phyloP scores from a whole-genome alignment of 1,140 invertebrate species.

The Adelges cooleyi region DNA sequence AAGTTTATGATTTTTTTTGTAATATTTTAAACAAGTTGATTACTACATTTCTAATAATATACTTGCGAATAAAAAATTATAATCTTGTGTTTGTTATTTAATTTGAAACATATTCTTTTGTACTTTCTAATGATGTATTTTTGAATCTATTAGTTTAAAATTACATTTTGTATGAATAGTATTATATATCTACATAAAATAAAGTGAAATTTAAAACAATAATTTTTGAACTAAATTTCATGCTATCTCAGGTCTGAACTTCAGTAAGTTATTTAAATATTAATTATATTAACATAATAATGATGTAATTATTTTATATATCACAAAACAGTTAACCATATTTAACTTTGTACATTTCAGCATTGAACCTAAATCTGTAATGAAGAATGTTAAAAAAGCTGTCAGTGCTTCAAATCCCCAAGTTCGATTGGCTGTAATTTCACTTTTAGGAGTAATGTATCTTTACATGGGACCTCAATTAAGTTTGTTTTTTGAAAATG shows the following conservation, averaged over 20 bases:
- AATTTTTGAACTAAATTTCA: background rate
- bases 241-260: conserved; percentile 19
- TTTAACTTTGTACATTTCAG: conserved; percentile 37
- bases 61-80: no score
- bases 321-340: no score
- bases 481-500: conserved; percentile 69
- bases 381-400: conserved; percentile 72
- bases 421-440: conserved; percentile 62
- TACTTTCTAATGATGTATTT: no score
- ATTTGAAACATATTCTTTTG: no score
- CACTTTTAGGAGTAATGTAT: conserved; percentile 57
- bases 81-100: no score
- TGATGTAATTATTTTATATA: no score
- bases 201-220: no score
- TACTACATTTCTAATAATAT: no score
- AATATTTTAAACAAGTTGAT: background rate
- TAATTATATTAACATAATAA: no score
- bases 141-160: no score
- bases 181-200: no score
- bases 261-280: background rate
- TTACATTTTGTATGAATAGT: no score
- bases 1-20: conserved; percentile 36
- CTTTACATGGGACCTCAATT: conserved; percentile 68
- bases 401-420: conserved; percentile 70
- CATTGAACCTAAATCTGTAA: conserved; percentile 63